Percentiles rank a stretch among this genome's conserved stretches.
Evolutionary conservation across 2,113 vertebrate genomes (phyloP).

Genomic region (Brachirus orientalis): DNA sequence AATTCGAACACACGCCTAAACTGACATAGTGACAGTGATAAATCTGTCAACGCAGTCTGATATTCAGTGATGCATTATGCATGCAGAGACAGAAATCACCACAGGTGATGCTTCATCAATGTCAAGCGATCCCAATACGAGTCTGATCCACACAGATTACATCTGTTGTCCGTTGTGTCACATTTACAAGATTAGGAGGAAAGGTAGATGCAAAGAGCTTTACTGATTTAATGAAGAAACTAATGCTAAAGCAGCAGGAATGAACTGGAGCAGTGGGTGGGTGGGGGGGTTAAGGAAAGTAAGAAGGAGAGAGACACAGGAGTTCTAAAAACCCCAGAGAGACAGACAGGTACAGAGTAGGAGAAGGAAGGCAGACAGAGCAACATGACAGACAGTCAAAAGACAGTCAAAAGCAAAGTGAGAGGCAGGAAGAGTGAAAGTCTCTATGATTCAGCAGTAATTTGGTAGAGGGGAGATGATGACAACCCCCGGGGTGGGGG

Average conservation of each 20-base stretch:
- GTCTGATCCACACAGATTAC: neutral
- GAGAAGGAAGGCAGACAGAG: neutral
- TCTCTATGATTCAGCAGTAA: slow-evolving; percentile 73
- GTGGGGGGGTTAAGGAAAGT: neutral
- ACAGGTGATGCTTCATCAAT: slow-evolving; percentile 15
- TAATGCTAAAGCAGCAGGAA: slow-evolving; percentile 6
- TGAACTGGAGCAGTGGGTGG: neutral
- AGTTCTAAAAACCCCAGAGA: slow-evolving; percentile 31
- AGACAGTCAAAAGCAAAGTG: slow-evolving; percentile 63
- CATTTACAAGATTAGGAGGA: neutral
- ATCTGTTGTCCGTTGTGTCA: neutral
- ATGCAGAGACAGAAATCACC: slow-evolving; percentile 9
- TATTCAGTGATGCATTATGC: slow-evolving; percentile 13
- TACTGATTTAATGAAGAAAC: slow-evolving; percentile 13
- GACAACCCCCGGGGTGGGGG: slow-evolving; percentile 43
- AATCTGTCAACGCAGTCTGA: slow-evolving; percentile 10
- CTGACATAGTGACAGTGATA: slow-evolving; percentile 1
- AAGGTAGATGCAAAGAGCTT: neutral
- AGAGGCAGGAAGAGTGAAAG: slow-evolving; percentile 50
- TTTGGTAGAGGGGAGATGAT: slow-evolving; percentile 55
- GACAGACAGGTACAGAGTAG: slow-evolving; percentile 24
- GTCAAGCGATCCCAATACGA: slow-evolving; percentile 7
- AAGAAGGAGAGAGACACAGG: neutral
- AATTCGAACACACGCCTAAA: slow-evolving; percentile 15
- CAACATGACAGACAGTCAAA: slow-evolving; percentile 50